These are phyloP conservation scores for Cheilosia scutellata DNA, from an alignment of 2,888 invertebrate genomes.

Conservation along the genomic window DNA sequence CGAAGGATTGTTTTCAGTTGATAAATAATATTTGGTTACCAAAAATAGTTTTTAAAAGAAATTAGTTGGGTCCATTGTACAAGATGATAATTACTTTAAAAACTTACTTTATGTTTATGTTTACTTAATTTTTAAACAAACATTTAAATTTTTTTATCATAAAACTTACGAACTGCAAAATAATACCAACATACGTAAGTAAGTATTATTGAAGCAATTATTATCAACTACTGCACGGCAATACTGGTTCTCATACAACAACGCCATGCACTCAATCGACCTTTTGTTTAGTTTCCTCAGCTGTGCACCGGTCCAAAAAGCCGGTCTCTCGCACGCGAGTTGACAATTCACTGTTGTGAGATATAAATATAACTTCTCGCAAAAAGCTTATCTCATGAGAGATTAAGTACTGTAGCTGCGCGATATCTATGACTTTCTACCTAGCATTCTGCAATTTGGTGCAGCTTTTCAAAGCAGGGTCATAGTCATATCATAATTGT, in stretches of 20 bases:
- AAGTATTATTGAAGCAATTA: no score
- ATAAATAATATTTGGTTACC: no score
- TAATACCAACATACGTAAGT: no score
- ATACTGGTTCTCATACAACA: neutral
- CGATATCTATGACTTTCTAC: constrained; percentile 39
- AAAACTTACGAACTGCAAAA: no score
- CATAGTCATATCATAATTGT: neutral
- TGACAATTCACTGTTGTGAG: neutral
- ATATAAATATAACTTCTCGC: neutral
- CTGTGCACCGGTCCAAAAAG: constrained; percentile 32
- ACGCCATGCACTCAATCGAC: neutral
- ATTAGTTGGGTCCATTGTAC: no score
- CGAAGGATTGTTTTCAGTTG: no score
- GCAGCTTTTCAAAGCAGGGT: constrained; percentile 46
- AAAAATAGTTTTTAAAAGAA: no score
- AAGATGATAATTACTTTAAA: no score
- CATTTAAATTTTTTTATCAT: no score
- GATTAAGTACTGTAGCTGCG: neutral
- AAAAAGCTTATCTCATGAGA: constrained; percentile 58
- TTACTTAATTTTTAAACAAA: no score
- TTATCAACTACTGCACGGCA: neutral
- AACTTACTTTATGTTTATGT: no score
- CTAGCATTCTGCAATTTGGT: constrained; percentile 12
- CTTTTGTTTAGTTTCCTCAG: constrained; percentile 26
- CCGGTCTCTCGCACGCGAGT: constrained; percentile 44